A percentile compares a stretch with the other conserved stretches of the same genome.
Conservation (phyloP, 35 echinoderm and acorn worm species). For the Eucidaris tribuloides region DNA sequence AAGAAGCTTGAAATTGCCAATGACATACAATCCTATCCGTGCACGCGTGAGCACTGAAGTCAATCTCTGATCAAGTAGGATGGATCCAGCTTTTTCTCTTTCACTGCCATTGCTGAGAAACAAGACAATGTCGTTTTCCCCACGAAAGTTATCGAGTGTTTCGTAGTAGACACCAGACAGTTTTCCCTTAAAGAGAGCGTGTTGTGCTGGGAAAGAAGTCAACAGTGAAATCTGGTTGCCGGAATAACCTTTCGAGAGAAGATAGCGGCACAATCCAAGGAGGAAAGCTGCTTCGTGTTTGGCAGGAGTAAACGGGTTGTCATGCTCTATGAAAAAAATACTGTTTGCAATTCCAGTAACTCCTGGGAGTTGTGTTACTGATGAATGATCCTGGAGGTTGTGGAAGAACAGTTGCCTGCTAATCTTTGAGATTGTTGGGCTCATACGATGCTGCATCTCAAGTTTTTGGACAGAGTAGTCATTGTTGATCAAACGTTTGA, state of each 20-base stretch:
- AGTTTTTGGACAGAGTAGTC: not conserved
- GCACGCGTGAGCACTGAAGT: conserved; percentile 57
- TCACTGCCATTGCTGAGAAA: conserved; percentile 63
- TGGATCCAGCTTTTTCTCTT: conserved; percentile 56
- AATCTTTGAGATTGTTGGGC: not conserved
- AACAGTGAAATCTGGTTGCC: conserved; percentile 60
- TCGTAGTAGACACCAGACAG: conserved; percentile 28
- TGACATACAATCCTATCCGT: conserved; percentile 57
- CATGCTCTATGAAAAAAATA: conserved; percentile 73
- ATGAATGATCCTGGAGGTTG: conserved; percentile 37
- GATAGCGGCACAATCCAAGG: conserved; percentile 27
- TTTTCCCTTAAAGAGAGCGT: conserved; percentile 26
- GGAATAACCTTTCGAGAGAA: conserved; percentile 39
- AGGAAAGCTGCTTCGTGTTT: conserved; percentile 66
- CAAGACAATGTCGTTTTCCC: conserved; percentile 78
- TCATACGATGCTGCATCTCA: conserved; percentile 14
- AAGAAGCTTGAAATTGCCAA: conserved; percentile 69
- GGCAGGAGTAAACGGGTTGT: not conserved
- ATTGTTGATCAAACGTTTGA: not conserved
- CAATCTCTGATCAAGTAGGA: conserved; percentile 45
- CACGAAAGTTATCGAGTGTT: conserved; percentile 65
- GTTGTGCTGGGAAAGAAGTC: conserved; percentile 48
- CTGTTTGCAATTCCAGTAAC: conserved; percentile 50
- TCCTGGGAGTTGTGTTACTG: conserved; percentile 18
- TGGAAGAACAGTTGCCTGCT: conserved; percentile 53